Evolutionary conservation across 2,888 invertebrate species (phyloP).

Genomic region (Leptopilina syphax): DNA sequence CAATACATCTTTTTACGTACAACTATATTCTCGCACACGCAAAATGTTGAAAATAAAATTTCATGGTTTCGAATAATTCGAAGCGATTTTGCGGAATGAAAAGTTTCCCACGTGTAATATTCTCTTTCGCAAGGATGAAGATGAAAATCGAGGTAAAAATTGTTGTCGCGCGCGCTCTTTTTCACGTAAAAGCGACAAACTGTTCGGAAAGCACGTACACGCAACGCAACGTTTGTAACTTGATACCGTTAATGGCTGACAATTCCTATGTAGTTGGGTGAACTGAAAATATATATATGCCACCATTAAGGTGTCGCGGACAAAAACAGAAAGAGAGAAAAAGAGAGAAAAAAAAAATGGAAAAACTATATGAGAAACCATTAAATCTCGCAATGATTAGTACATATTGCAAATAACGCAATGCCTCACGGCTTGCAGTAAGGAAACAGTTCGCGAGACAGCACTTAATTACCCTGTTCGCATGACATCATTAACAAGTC

Average conservation of each 20-base stretch:
- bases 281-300: background rate
- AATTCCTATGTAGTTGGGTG: background rate
- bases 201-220: slow-evolving; percentile 5
- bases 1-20: no score
- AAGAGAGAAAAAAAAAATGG: background rate
- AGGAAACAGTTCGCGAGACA: slow-evolving; percentile 9
- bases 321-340: background rate
- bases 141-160: background rate
- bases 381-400: slow-evolving; percentile 24
- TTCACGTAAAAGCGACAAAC: slow-evolving; percentile 14
- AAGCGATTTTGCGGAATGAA: background rate
- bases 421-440: background rate
- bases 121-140: background rate
- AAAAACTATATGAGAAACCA: background rate
- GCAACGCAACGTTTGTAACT: slow-evolving; percentile 1
- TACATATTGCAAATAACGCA: slow-evolving; percentile 14
- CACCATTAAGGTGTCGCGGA: slow-evolving; percentile 10
- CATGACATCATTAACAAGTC: slow-evolving; percentile 27
- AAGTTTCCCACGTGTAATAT: slow-evolving; percentile 1
- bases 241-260: slow-evolving; percentile 20
- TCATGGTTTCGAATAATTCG: background rate
- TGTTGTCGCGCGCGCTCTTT: background rate
- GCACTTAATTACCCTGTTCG: slow-evolving; percentile 30
- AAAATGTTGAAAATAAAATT: no score
- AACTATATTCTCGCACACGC: no score